Evolutionary conservation across 2,888 invertebrate genomes (phyloP).

Genomic region (Mesorhabditis belari): DNA sequence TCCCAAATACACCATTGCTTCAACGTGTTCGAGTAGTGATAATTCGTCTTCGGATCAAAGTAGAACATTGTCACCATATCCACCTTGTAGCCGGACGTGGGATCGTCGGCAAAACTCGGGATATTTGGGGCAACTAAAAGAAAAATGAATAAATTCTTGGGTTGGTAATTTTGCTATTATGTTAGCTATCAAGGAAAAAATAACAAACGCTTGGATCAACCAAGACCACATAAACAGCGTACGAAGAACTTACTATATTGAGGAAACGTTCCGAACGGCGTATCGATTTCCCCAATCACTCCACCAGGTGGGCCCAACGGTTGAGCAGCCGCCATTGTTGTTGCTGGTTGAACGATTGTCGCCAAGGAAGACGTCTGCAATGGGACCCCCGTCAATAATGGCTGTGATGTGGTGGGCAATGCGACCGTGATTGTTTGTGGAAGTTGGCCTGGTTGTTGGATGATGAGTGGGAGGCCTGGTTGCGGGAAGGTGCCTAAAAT

Average conservation of each 20-base stretch:
- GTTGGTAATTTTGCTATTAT: too few species aligned
- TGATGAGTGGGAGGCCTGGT: too few species aligned
- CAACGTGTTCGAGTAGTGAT: constrained; percentile 86
- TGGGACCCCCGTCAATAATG: neutral
- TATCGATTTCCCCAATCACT: constrained; percentile 20
- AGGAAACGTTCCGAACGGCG: constrained; percentile 23
- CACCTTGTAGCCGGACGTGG: constrained; percentile 89
- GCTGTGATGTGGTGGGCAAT: neutral
- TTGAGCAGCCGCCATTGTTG: neutral
- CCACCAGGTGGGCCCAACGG: constrained; percentile 8
- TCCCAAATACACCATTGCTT: constrained; percentile 94
- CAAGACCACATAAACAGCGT: too few species aligned
- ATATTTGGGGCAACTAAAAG: constrained; percentile 68
- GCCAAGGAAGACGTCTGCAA: neutral
- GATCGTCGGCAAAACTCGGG: constrained; percentile 84
- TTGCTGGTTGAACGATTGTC: neutral
- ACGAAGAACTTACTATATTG: constrained; percentile 27
- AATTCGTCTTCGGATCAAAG: constrained; percentile 72
- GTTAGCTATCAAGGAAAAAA: too few species aligned
- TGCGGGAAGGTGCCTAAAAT: too few species aligned
- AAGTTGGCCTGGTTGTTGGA: too few species aligned
- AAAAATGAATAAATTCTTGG: too few species aligned
- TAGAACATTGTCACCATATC: constrained; percentile 86
- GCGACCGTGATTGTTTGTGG: too few species aligned
- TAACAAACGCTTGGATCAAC: too few species aligned